These are phyloP conservation scores for Psophia crepitans DNA, from an alignment of 2,113 vertebrate species.

Conservation along the genomic window DNA sequence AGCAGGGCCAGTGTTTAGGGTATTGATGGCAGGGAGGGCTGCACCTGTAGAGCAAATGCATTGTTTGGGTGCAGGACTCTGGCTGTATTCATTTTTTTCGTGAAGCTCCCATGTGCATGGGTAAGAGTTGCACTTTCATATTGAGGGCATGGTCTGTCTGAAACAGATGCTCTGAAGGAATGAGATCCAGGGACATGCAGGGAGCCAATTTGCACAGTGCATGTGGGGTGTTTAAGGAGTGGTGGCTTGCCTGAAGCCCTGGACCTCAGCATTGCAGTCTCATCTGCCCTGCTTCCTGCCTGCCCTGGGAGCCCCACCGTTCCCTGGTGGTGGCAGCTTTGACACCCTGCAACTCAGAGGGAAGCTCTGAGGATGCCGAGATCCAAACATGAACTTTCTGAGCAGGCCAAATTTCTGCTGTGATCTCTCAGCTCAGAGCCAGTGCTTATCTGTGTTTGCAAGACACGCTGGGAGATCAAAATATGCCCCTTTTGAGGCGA, in stretches of 20 bases:
- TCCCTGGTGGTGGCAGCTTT: neutral
- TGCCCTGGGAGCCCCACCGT: neutral
- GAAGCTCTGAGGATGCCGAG: conserved; percentile 38
- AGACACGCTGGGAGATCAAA: conserved; percentile 65
- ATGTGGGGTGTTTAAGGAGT: rapidly evolving
- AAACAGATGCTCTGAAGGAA: neutral
- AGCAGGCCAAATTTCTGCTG: conserved; percentile 35
- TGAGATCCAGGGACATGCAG: neutral
- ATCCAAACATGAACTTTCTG: conserved; percentile 55
- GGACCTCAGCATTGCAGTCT: neutral
- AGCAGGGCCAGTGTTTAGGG: neutral
- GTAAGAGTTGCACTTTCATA: neutral
- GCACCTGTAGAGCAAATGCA: neutral
- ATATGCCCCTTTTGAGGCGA: conserved; percentile 59
- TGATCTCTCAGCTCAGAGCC: neutral
- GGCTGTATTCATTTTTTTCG: neutral
- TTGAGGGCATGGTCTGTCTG: neutral
- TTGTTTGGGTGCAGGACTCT: neutral
- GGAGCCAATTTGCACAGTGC: rapidly evolving
- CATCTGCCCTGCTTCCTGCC: neutral
- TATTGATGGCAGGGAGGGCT: neutral
- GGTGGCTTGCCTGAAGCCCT: rapidly evolving
- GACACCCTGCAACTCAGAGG: conserved; percentile 15
- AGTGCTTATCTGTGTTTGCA: conserved; percentile 59
- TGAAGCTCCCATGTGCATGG: rapidly evolving